Base-by-base conservation (phyloP, 2,797 vertebrate species). In the Cygnus olor region DNA sequence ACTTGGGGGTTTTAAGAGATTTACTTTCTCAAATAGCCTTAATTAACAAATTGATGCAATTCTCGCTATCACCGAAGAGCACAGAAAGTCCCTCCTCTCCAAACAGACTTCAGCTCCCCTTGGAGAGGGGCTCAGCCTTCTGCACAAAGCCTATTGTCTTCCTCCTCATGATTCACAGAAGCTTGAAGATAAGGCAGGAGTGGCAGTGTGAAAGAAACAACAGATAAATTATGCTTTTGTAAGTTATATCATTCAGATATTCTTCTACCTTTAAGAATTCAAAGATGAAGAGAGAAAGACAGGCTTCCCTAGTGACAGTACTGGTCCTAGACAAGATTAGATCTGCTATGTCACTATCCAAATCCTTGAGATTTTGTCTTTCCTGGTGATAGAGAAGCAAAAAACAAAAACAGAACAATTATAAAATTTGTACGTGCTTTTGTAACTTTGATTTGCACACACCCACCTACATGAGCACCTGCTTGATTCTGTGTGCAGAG, bases 11-110 rank as follows among this genome's bases (percentile, higher is more conserved):
- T 71, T 61, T 17, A 32, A 92, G 80, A 0, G 56, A 84, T 77
- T 82, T 90, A 77, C 83, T 64, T 88, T 86, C 80, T 64, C 44
- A 91, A 93, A 64, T 30, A 44, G 80, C 74, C 71, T 87, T 89
- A 84, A 89, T 93, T 95, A 94, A 84, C 68, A 70, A 94, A 82
- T 6, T 24, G n/a, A 64, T 86, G 57, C 1, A 21, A 91, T 56
- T 87, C 49, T 74, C 36, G 72, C 86, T 92, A 90, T 94, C 74
- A 7, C 38, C 12, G 45, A 88, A 66, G 16, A 86, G 22, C 88
- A 91, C 70, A 63, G 80, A 84, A 88, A 77, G 45, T 22, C 88
- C 14, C 61, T 25, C 0, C 0, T 34, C 73, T 70, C 91, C 44
- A 15, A 45, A 83, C 64, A 54, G 80, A 24, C 66, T 56, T 21